Evolutionary conservation across 2,888 invertebrate species (phyloP).

Genomic region (Uloborus plumipes): DNA sequence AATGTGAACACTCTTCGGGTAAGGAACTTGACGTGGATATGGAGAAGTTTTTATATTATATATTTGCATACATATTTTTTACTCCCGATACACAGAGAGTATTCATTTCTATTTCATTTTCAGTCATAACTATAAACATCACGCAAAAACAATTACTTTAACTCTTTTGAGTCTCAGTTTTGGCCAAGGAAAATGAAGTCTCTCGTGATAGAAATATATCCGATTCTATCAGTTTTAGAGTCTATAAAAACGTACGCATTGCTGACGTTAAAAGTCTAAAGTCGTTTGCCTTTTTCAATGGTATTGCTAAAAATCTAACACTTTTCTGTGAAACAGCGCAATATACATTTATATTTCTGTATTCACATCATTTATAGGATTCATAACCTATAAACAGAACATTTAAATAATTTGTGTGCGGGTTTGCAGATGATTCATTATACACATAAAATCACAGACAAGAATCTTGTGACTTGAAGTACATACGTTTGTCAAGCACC

Average conservation of each 20-base stretch:
- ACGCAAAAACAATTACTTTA: background rate
- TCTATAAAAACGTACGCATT: background rate
- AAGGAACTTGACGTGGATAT: slow-evolving; percentile 61
- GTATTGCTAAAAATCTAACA: background rate
- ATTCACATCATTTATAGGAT: no score
- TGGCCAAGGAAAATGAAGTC: background rate
- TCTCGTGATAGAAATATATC: no score
- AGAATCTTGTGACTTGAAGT: slow-evolving; percentile 6
- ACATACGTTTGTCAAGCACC: background rate
- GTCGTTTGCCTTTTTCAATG: background rate
- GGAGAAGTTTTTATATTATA: slow-evolving; percentile 28
- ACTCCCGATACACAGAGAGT: background rate
- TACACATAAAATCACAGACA: slow-evolving; percentile 14
- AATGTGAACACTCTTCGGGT: slow-evolving; percentile 62
- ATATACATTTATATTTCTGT: no score
- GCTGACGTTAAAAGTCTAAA: background rate
- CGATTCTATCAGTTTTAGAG: no score
- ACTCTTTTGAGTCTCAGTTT: background rate
- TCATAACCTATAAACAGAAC: slow-evolving; percentile 1
- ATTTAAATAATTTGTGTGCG: background rate
- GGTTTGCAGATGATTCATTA: slow-evolving; percentile 13
- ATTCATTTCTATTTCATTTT: background rate
- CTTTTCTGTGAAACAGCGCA: no score
- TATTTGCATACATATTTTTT: slow-evolving; percentile 6
- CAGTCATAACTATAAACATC: background rate